Conservation (phyloP, 1,140 invertebrate species). For the Wiebesia pumilae region DNA sequence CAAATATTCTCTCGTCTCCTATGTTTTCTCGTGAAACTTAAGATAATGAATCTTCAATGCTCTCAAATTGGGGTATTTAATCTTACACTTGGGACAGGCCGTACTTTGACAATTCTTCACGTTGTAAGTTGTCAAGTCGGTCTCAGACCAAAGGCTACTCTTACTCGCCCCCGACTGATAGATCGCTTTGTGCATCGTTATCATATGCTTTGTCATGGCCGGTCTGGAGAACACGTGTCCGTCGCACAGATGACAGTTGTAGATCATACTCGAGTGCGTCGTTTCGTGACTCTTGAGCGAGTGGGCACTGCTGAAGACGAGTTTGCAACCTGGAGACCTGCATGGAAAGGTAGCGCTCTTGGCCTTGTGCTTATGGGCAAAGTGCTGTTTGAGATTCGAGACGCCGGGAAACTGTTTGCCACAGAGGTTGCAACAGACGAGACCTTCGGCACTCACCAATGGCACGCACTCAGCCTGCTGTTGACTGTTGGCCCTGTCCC, state of each 20-base stretch:
- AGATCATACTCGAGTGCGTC: slow-evolving; percentile 63
- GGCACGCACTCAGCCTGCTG: slow-evolving; percentile 68
- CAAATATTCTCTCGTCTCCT: background rate
- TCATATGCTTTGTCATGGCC: slow-evolving; percentile 65
- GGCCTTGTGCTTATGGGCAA: slow-evolving; percentile 72
- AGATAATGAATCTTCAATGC: slow-evolving; percentile 72
- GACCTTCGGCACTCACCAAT: slow-evolving; percentile 72
- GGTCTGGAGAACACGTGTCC: slow-evolving; percentile 64
- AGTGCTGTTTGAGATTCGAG: slow-evolving; percentile 77
- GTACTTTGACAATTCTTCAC: slow-evolving; percentile 63
- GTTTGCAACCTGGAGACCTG: slow-evolving; percentile 57
- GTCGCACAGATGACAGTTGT: slow-evolving; percentile 66
- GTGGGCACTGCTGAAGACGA: slow-evolving; percentile 56
- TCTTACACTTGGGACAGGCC: slow-evolving; percentile 67
- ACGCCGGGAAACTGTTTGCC: slow-evolving; percentile 76
- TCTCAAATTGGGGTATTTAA: slow-evolving; percentile 71
- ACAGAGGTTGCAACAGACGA: slow-evolving; percentile 77
- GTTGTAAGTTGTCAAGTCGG: slow-evolving; percentile 63
- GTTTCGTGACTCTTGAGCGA: slow-evolving; percentile 59
- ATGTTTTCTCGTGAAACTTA: slow-evolving; percentile 65
- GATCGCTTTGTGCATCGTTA: slow-evolving; percentile 61
- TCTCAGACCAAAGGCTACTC: slow-evolving; percentile 62
- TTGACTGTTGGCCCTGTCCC: slow-evolving; percentile 16
- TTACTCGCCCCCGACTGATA: slow-evolving; percentile 57
- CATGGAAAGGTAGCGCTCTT: slow-evolving; percentile 50